Conservation (phyloP, 1,140 invertebrate species). For the Potamilus streckersoni region DNA sequence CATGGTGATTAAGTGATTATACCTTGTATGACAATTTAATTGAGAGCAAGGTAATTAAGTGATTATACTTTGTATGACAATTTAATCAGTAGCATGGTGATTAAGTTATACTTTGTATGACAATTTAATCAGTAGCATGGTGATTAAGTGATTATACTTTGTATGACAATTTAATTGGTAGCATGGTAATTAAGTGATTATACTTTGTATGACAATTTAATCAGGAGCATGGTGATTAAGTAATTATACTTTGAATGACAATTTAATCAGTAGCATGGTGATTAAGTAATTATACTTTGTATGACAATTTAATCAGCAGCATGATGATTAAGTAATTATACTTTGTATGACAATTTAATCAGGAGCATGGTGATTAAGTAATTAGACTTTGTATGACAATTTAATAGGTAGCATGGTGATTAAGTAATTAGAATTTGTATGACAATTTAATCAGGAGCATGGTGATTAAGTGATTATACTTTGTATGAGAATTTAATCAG, state of each 20-base stretch:
- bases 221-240: too few species aligned
- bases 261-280: too few species aligned
- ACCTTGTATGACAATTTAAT: conserved; percentile 13
- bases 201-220: conserved; percentile 12
- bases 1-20: conserved; percentile 1
- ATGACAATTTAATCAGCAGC: conserved; percentile 12
- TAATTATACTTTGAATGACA: conserved; percentile 6
- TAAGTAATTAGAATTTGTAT: conserved; percentile 3
- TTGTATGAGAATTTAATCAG: not conserved
- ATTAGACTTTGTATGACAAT: conserved; percentile 12
- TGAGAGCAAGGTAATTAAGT: too few species aligned
- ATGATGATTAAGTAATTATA: conserved; percentile 3
- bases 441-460: too few species aligned
- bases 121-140: too few species aligned
- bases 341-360: conserved; percentile 11
- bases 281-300: conserved; percentile 5
- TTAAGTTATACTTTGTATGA: conserved; percentile 6
- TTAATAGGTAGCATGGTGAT: too few species aligned
- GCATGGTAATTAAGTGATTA: conserved; percentile 1
- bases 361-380: too few species aligned
- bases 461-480: conserved; percentile 2
- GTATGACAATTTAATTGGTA: conserved; percentile 10
- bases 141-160: conserved; percentile 8
- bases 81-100: too few species aligned
- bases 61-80: conserved; percentile 11